Conservation (phyloP, 2,797 vertebrate species). For the Enteromius treurensis region DNA sequence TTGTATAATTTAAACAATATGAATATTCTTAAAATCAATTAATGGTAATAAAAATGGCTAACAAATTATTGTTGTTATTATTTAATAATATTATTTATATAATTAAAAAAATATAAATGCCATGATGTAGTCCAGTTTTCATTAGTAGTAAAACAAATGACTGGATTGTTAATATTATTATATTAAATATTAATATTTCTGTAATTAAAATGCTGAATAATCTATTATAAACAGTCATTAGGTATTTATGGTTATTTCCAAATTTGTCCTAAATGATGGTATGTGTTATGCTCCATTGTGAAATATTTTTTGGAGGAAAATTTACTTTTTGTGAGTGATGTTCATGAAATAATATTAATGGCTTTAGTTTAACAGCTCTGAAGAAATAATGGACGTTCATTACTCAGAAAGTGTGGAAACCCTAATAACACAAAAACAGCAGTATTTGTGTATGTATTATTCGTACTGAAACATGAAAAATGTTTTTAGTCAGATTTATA, state of each 20-base stretch:
- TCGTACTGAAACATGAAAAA: neutral
- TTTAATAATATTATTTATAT: neutral
- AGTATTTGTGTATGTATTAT: neutral
- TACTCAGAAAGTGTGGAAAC: neutral
- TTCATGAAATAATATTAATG: neutral
- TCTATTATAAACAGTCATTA: neutral
- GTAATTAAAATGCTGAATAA: neutral
- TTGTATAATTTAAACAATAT: neutral
- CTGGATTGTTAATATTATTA: neutral
- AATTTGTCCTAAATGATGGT: neutral
- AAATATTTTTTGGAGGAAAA: neutral
- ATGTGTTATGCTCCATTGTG: neutral
- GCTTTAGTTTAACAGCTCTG: neutral
- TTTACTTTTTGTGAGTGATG: neutral
- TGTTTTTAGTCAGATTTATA: neutral
- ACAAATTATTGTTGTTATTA: neutral
- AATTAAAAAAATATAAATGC: too few relatives aligned
- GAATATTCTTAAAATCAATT: neutral
- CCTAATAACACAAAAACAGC: neutral
- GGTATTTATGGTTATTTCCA: neutral
- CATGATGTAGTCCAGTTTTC: too few relatives aligned
- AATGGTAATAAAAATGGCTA: neutral
- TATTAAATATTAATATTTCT: neutral
- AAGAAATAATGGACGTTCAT: neutral
- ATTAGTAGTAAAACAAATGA: neutral